Conservation (phyloP, 2,888 invertebrate species). For the Podabrus alpinus region DNA sequence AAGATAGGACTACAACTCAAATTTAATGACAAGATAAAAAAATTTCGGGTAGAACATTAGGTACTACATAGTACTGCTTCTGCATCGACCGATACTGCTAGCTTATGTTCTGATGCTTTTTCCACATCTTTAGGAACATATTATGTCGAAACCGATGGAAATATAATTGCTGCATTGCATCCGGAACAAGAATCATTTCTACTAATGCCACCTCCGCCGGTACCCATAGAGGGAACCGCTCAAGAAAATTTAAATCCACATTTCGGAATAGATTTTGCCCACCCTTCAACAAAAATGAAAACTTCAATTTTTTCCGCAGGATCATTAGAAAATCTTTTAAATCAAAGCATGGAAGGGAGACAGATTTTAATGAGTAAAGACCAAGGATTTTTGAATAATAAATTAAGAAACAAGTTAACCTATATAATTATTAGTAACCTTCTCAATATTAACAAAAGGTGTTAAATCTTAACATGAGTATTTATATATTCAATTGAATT, state of each 20-base stretch:
- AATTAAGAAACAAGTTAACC: not conserved
- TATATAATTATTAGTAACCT: not conserved
- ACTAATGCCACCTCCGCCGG: not conserved
- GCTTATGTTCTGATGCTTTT: not conserved
- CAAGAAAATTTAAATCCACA: not conserved
- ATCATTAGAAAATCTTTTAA: not conserved
- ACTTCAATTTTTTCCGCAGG: not conserved
- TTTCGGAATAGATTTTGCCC: not conserved
- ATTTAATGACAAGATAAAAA: not conserved
- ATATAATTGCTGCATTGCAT: not conserved
- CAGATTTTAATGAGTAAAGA: not conserved
- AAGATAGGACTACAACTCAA: not conserved
- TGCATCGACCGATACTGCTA: not conserved
- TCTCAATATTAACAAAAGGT: not conserved
- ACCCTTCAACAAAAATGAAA: not conserved
- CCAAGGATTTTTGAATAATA: not conserved
- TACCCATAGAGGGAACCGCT: not conserved
- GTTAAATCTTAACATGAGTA: not conserved
- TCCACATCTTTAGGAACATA: not conserved
- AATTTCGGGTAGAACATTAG: not conserved
- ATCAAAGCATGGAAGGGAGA: not conserved
- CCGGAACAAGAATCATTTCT: not conserved
- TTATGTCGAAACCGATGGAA: not conserved
- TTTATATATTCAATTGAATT: not conserved
- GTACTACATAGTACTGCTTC: not conserved